Conservation (phyloP, 2,797 vertebrate genomes). For the Lepus oiostolus region DNA sequence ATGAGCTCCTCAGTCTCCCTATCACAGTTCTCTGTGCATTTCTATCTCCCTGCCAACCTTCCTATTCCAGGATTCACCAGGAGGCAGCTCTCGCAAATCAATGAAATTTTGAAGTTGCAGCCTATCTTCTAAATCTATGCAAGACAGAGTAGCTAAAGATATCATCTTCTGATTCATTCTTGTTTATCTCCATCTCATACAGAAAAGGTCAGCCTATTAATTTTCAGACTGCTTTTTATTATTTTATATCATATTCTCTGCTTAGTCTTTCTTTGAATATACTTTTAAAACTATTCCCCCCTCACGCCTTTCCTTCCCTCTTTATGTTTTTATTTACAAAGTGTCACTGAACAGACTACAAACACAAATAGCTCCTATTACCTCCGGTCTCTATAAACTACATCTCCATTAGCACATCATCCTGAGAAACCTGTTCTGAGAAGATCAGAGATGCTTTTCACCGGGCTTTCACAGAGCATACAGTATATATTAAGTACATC, state of each 20-base stretch:
- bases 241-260: neutral
- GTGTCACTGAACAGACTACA: neutral
- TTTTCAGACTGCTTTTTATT: constrained; percentile 47
- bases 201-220: neutral
- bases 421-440: constrained; percentile 33
- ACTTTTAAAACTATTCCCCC: too few species aligned
- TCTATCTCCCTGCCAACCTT: neutral
- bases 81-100: neutral
- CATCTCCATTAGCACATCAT: neutral
- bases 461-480: neutral
- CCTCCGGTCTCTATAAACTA: neutral
- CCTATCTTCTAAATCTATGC: neutral
- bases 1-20: neutral
- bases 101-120: neutral
- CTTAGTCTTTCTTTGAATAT: neutral
- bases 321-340: neutral
- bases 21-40: neutral
- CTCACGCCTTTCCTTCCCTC: neutral
- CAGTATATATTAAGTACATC: neutral
- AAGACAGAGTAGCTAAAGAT: neutral
- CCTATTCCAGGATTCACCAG: neutral
- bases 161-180: neutral
- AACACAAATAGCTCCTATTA: constrained; percentile 35
- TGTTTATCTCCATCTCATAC: neutral
- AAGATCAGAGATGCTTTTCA: neutral